A percentile compares a stretch with the other conserved stretches of the same genome.
These are phyloP conservation scores for Neuroterus valhalla DNA, from an alignment of 1,140 invertebrate species.

Conservation along the genomic window DNA sequence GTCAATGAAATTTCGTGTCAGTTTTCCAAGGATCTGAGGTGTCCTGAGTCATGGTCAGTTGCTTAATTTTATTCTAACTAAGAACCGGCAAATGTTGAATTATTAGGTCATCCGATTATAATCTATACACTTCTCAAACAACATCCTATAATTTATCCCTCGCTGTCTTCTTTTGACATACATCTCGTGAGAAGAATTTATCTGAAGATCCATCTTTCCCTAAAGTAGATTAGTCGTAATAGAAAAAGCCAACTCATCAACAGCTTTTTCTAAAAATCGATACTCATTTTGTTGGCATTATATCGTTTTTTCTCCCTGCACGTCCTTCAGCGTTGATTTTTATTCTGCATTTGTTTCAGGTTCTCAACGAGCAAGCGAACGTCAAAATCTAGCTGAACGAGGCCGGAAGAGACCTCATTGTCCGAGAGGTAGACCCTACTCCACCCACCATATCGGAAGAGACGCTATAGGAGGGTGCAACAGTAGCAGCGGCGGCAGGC, in stretches of 20 bases:
- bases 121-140: not conserved
- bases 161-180: too few relatives aligned
- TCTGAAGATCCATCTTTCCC: too few relatives aligned
- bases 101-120: not conserved
- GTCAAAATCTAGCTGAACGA: constrained; percentile 38
- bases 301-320: not conserved
- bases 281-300: not conserved
- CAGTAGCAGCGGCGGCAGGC: constrained; percentile 57
- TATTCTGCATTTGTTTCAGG: not conserved
- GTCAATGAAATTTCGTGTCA: not conserved
- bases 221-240: too few relatives aligned
- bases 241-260: too few relatives aligned
- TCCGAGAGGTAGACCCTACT: constrained; percentile 54
- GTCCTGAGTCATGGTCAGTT: not conserved
- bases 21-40: not conserved
- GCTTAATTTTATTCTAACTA: not conserved
- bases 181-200: too few relatives aligned
- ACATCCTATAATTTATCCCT: too few relatives aligned
- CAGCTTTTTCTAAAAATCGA: not conserved
- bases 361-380: constrained; percentile 11
- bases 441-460: constrained; percentile 45
- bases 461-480: constrained; percentile 59
- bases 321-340: not conserved
- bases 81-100: not conserved
- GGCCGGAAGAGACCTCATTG: constrained; percentile 61